A percentile compares a stretch with the other conserved stretches of the same genome.
These are phyloP conservation scores for Vulpes ferrilata DNA, from an alignment of 2,113 vertebrate genomes.

Conservation along the genomic window DNA sequence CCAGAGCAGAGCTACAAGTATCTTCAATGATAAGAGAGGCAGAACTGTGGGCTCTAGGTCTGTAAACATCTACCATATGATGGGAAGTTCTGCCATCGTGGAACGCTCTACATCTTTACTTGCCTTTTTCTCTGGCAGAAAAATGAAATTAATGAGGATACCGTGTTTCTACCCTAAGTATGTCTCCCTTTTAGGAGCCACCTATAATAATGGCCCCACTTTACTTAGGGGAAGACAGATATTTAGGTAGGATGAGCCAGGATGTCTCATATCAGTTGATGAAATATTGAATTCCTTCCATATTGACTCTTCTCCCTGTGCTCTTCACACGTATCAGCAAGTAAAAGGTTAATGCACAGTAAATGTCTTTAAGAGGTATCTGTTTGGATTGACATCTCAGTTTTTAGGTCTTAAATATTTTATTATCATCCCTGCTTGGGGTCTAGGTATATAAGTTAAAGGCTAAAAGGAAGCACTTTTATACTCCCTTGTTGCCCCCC, in stretches of 20 bases:
- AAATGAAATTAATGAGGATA: not conserved
- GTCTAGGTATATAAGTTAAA: not conserved
- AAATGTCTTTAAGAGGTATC: not conserved
- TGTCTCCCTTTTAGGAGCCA: not conserved
- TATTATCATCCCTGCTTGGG: not conserved
- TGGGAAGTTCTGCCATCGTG: not conserved
- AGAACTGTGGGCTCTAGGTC: not conserved
- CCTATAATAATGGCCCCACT: not conserved
- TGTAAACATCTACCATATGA: not conserved
- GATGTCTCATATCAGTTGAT: not conserved
- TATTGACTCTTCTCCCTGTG: not conserved
- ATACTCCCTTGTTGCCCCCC: not conserved
- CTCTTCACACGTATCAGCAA: not conserved
- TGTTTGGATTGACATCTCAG: not conserved
- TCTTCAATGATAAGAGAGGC: not conserved
- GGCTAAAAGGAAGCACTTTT: not conserved
- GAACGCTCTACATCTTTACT: not conserved
- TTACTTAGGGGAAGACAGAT: not conserved
- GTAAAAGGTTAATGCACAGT: not conserved
- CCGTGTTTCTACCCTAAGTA: not conserved
- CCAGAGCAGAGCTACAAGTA: not conserved
- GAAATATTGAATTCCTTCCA: conserved; percentile 12
- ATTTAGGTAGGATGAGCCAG: not conserved
- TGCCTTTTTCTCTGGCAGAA: not conserved
- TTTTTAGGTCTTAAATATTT: not conserved